Percentiles rank a stretch among this genome's conserved stretches.
These are phyloP conservation scores for Ellobium chinense DNA, from an alignment of 2,888 invertebrate species.

Conservation along the genomic window DNA sequence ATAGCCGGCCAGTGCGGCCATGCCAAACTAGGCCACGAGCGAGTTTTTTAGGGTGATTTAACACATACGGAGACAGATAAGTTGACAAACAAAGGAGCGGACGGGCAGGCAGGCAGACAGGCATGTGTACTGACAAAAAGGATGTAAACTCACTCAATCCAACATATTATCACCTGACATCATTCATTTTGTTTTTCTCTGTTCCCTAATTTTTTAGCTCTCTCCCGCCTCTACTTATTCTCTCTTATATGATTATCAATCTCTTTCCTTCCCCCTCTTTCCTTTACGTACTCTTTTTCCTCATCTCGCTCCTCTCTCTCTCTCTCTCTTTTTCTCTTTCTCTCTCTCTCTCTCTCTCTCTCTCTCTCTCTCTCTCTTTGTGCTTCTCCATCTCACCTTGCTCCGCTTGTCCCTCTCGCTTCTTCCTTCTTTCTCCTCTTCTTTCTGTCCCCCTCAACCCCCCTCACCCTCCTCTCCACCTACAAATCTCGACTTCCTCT, in stretches of 20 bases:
- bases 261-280: not conserved
- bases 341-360: not conserved
- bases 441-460: not conserved
- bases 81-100: too few species aligned
- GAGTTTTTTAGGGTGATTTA: too few species aligned
- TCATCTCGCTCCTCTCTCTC: not conserved
- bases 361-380: not conserved
- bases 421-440: not conserved
- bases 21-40: too few species aligned
- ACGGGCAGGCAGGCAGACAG: too few species aligned
- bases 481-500: not conserved
- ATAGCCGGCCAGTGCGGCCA: too few species aligned
- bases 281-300: not conserved
- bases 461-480: not conserved
- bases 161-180: too few species aligned
- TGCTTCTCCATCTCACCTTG: not conserved
- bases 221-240: not conserved
- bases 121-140: too few species aligned
- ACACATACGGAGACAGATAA: too few species aligned
- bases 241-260: not conserved
- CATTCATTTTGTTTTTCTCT: too few species aligned
- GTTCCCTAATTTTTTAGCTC: constrained; percentile 9
- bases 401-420: not conserved
- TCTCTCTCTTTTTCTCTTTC: not conserved
- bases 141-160: too few species aligned